phyloP scores from a whole-genome alignment of 2,888 invertebrate species.

The Pantelozetes paolii region DNA sequence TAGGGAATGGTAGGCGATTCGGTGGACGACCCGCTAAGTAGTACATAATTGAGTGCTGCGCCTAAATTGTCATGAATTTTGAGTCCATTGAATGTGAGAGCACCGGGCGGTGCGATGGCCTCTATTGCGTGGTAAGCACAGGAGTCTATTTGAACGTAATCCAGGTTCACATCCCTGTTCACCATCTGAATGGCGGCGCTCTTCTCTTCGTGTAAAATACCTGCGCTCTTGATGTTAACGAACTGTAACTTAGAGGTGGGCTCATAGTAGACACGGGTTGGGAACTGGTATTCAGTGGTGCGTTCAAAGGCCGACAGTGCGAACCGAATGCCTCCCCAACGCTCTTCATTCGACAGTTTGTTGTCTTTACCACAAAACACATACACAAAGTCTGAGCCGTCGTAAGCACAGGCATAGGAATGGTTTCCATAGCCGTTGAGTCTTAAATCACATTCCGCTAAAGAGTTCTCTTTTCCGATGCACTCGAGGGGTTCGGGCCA shows the following conservation, averaged over 20 bases:
- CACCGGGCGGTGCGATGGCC: constrained; percentile 78
- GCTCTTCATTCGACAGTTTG: constrained; percentile 54
- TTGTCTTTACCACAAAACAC: constrained; percentile 70
- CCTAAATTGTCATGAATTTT: constrained; percentile 73
- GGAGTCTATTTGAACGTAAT: constrained; percentile 70
- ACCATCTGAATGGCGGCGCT: constrained; percentile 87
- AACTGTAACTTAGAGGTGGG: constrained; percentile 52
- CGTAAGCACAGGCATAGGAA: constrained; percentile 78
- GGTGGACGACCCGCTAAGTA: constrained; percentile 75
- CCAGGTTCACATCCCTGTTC: constrained; percentile 77
- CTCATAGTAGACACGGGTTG: constrained; percentile 24
- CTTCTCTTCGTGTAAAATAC: constrained; percentile 89
- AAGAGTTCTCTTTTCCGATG: constrained; percentile 54
- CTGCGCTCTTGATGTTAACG: constrained; percentile 82
- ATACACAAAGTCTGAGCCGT: constrained; percentile 80
- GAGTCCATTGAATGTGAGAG: constrained; percentile 65
- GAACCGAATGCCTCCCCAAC: constrained; percentile 96
- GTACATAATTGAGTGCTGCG: constrained; percentile 80
- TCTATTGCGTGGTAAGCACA: constrained; percentile 89
- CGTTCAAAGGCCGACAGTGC: constrained; percentile 78
- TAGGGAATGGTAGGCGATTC: constrained; percentile 79
- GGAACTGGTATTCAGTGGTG: constrained; percentile 42
- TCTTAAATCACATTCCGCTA: constrained; percentile 60
- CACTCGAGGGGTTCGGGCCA: constrained; percentile 88
- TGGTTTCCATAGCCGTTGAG: constrained; percentile 78